Conservation (phyloP, 2,113 vertebrate species). For the Ranitomeya imitator region DNA sequence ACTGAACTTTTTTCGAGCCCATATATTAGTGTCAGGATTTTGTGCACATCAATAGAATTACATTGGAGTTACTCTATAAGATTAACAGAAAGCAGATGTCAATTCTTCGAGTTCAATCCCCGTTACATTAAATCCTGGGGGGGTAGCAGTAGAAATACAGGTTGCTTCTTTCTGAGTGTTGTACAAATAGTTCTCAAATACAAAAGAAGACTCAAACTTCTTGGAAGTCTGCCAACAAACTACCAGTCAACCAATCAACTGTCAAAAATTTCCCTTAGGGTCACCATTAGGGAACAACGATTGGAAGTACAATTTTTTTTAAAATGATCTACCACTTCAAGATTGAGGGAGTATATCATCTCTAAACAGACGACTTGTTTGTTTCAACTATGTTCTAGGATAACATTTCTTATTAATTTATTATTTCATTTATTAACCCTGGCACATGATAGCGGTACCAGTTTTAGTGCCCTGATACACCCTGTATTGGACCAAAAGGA, state of each 20-base stretch:
- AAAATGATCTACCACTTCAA: too few species aligned
- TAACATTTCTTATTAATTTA: too few species aligned
- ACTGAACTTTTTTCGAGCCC: slow-evolving; percentile 31
- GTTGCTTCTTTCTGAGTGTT: neutral
- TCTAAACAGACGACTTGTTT: too few species aligned
- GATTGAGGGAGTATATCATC: too few species aligned
- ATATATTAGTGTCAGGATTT: slow-evolving; percentile 29
- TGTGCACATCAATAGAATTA: slow-evolving; percentile 3
- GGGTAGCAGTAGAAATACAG: neutral
- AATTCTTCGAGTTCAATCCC: neutral
- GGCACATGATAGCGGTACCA: too few species aligned
- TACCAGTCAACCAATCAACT: neutral
- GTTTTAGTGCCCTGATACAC: too few species aligned
- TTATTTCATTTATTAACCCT: too few species aligned
- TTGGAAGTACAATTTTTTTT: too few species aligned
- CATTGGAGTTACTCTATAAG: neutral
- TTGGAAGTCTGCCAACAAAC: neutral
- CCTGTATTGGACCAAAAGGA: too few species aligned
- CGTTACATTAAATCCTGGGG: neutral
- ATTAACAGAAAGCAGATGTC: slow-evolving; percentile 18
- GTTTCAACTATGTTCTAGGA: too few species aligned
- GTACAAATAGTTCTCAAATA: neutral
- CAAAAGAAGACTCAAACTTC: too few species aligned
- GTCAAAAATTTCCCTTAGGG: neutral
- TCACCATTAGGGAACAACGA: too few species aligned